Percentiles rank a stretch among this genome's conserved stretches.
Evolutionary conservation across 2,113 vertebrate species (phyloP).

Genomic region (Corythoichthys intestinalis): DNA sequence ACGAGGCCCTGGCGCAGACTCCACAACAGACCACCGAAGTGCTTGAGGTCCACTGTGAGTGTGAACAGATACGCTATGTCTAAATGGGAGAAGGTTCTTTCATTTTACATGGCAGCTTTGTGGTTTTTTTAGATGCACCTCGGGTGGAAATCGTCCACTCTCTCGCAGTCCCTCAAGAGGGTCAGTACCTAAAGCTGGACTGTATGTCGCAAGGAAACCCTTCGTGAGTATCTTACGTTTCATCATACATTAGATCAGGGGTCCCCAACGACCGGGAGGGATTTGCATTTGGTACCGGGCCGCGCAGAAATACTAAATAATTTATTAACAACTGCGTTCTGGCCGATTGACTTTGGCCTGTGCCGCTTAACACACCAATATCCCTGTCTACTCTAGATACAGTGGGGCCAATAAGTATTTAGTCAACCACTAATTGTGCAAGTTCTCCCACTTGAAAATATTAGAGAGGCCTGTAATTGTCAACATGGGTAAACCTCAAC

Average conservation of each 20-base stretch:
- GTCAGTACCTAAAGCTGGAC: conserved; percentile 90
- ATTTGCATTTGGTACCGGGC: too few relatives aligned
- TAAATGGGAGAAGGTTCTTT: background rate
- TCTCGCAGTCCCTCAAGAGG: conserved; percentile 88
- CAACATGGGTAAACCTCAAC: too few relatives aligned
- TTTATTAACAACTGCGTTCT: too few relatives aligned
- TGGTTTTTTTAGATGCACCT: conserved; percentile 84
- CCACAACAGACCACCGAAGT: conserved; percentile 92
- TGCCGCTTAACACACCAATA: too few relatives aligned
- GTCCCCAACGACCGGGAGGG: too few relatives aligned
- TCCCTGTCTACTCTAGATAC: too few relatives aligned
- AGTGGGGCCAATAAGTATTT: too few relatives aligned
- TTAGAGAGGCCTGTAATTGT: too few relatives aligned
- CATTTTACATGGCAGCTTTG: background rate
- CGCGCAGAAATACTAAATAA: too few relatives aligned
- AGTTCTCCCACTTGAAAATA: too few relatives aligned
- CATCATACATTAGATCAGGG: background rate
- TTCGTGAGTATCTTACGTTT: conserved; percentile 80
- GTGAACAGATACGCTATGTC: conserved; percentile 10
- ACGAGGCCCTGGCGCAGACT: conserved; percentile 84
- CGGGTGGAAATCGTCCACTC: conserved; percentile 88
- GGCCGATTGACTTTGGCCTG: too few relatives aligned
- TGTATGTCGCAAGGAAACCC: conserved; percentile 97
- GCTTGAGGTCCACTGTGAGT: conserved; percentile 99
- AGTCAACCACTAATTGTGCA: too few relatives aligned